Conservation (phyloP, 2,888 invertebrate species). For the Invenusta paracnida region DNA sequence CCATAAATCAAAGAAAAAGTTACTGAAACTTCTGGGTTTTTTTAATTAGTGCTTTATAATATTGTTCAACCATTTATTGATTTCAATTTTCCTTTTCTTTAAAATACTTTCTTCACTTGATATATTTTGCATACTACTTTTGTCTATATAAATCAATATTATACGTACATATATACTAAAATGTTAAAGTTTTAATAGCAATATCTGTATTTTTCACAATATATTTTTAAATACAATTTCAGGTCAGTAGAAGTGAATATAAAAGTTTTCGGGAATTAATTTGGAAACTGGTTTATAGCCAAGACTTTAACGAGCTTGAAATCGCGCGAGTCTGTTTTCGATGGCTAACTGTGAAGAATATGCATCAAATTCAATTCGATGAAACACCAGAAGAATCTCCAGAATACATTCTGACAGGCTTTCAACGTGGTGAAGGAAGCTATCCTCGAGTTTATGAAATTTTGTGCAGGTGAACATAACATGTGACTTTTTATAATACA, state of each 20-base stretch:
- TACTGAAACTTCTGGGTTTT: no score
- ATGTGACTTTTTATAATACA: no score
- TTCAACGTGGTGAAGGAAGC: conserved; percentile 59
- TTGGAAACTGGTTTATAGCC: conserved; percentile 48
- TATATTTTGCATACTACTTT: no score
- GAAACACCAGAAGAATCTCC: conserved; percentile 56
- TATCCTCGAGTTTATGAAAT: conserved; percentile 59
- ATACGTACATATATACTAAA: no score
- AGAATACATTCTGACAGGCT: conserved; percentile 57
- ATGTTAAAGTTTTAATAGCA: no score
- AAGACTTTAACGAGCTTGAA: conserved; percentile 56
- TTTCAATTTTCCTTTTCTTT: no score
- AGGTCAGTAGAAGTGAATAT: conserved; percentile 59
- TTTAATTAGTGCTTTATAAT: no score
- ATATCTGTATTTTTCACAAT: background rate
- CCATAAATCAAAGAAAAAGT: no score
- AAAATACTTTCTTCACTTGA: no score
- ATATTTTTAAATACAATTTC: no score
- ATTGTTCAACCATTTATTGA: no score
- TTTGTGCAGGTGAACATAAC: conserved; percentile 52
- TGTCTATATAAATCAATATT: no score
- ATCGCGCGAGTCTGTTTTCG: conserved; percentile 59
- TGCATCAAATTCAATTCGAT: conserved; percentile 58
- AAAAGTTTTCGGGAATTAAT: conserved; percentile 45
- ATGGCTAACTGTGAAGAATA: conserved; percentile 61